phyloP scores from a whole-genome alignment of 2,797 vertebrate species.

The Siniperca undulata region DNA sequence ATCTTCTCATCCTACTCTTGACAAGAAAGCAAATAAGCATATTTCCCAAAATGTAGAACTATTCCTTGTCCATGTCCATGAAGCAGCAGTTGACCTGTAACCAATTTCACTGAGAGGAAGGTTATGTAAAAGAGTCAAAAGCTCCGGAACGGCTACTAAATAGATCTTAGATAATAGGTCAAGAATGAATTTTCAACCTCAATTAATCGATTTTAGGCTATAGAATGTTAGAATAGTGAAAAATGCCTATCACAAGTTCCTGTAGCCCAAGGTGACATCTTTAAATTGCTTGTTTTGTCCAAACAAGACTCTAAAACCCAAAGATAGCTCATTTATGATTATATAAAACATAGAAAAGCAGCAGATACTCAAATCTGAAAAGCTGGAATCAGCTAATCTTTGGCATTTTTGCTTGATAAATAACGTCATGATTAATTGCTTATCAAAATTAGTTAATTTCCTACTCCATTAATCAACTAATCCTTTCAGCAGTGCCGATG shows the following conservation, averaged over 20 bases:
- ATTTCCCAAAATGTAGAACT: not conserved
- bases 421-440: not conserved
- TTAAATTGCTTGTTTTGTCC: not conserved
- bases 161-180: not conserved
- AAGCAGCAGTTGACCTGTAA: no score
- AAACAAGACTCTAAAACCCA: not conserved
- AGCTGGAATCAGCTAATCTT: not conserved
- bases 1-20: not conserved
- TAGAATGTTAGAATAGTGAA: no score
- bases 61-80: not conserved
- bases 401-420: not conserved
- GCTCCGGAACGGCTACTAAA: not conserved
- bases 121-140: not conserved
- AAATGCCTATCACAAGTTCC: not conserved
- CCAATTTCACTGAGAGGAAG: not conserved
- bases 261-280: not conserved
- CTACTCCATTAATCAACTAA: constrained; percentile 2
- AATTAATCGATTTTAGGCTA: no score
- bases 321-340: not conserved
- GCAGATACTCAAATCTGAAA: not conserved
- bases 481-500: constrained; percentile 10
- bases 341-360: not conserved
- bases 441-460: not conserved
- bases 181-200: not conserved
- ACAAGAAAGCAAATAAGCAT: not conserved